Percentiles rank a stretch among this genome's conserved stretches.
phyloP scores from a whole-genome alignment of 1,140 invertebrate genomes.

The Choristoneura fumiferana region DNA sequence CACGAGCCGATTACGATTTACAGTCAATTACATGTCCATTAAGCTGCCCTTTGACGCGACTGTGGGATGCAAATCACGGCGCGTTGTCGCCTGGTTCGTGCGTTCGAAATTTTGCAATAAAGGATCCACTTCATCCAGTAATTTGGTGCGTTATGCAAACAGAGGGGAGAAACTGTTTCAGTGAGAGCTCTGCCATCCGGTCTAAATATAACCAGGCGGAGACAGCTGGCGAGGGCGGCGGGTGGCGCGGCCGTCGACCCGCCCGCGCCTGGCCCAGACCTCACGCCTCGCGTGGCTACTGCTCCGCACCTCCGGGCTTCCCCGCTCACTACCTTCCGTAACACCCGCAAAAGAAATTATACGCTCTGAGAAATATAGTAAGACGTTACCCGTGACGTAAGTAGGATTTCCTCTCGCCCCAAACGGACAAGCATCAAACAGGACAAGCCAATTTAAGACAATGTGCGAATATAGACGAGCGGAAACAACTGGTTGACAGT shows the following conservation, averaged over 20 bases:
- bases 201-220: constrained; percentile 60
- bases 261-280: constrained; percentile 56
- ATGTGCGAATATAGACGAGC: constrained; percentile 24
- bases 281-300: constrained; percentile 41
- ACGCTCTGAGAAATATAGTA: background rate
- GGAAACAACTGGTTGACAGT: background rate
- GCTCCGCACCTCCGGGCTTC: background rate
- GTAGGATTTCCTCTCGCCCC: constrained; percentile 21
- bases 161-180: constrained; percentile 49
- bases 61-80: background rate
- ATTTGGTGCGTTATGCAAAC: constrained; percentile 44
- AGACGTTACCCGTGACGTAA: no score
- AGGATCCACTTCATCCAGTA: constrained; percentile 32
- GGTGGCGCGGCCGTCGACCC: constrained; percentile 43
- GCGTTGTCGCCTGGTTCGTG: background rate
- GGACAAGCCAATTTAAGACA: constrained; percentile 39
- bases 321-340: background rate
- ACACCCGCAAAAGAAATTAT: background rate
- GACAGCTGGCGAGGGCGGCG: constrained; percentile 34
- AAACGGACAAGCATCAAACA: constrained; percentile 18
- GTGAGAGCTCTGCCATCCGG: constrained; percentile 55
- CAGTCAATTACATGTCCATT: background rate
- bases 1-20: background rate
- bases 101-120: constrained; percentile 27
- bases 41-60: background rate